A percentile compares a stretch with the other conserved stretches of the same genome.
These are phyloP conservation scores for Pygmarrhopalites habei DNA, from an alignment of 1,140 invertebrate species.

Conservation along the genomic window DNA sequence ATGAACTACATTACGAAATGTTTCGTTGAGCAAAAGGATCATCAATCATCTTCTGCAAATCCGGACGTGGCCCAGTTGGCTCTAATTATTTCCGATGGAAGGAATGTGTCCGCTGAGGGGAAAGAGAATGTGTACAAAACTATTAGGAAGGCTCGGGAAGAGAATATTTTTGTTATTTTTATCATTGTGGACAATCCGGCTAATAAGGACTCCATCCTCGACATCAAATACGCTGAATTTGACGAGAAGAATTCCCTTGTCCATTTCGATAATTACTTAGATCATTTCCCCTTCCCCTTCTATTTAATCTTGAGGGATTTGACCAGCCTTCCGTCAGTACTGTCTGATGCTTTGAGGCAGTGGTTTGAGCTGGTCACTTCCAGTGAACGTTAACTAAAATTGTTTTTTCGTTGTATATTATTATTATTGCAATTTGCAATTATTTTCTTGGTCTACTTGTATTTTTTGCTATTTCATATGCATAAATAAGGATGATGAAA, in stretches of 20 bases:
- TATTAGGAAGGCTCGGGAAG: constrained; percentile 67
- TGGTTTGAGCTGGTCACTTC: constrained; percentile 92
- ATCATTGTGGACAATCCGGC: constrained; percentile 89
- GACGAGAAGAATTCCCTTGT: constrained; percentile 53
- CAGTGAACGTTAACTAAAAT: not conserved
- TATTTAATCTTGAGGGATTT: constrained; percentile 90
- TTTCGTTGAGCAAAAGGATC: constrained; percentile 45
- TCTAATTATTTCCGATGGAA: constrained; percentile 88
- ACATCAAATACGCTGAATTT: constrained; percentile 72
- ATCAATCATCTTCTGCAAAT: constrained; percentile 42
- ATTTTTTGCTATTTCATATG: not conserved
- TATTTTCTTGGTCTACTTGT: not conserved
- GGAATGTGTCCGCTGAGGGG: constrained; percentile 86
- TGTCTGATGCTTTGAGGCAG: constrained; percentile 92
- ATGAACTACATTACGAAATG: constrained; percentile 67
- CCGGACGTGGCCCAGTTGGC: constrained; percentile 76
- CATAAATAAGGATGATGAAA: too few species aligned
- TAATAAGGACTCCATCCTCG: constrained; percentile 80
- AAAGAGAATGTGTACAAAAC: constrained; percentile 65
- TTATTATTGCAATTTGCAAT: too few species aligned
- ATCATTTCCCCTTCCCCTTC: constrained; percentile 96
- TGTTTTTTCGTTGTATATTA: too few species aligned
- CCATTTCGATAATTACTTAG: constrained; percentile 70
- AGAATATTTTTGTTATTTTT: constrained; percentile 87
- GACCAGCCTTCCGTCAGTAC: constrained; percentile 71